phyloP scores from a whole-genome alignment of 2,113 vertebrate genomes.

The Numida meleagris region DNA sequence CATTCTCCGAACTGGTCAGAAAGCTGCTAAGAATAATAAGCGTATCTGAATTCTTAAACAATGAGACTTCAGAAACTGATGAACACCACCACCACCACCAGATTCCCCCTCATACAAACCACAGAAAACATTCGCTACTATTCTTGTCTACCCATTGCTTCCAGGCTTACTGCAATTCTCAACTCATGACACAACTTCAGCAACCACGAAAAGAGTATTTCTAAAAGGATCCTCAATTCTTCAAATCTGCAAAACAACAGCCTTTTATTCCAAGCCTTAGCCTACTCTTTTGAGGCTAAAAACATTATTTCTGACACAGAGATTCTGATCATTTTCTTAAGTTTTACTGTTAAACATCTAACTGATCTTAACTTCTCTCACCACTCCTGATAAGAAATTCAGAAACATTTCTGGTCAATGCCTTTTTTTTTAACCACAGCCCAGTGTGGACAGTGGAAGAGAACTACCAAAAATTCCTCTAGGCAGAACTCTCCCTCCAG shows the following conservation, averaged over 20 bases:
- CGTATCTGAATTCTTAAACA: neutral
- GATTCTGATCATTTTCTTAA: neutral
- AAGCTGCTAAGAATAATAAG: neutral
- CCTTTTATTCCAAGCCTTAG: neutral
- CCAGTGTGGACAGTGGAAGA: neutral
- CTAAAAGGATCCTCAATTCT: neutral
- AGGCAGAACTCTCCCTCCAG: neutral
- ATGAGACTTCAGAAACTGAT: neutral
- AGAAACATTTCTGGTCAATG: neutral
- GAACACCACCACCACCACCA: neutral
- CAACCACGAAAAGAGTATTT: neutral
- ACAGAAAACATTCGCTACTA: neutral
- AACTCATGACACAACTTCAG: neutral
- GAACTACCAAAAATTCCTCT: neutral
- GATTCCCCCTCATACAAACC: neutral
- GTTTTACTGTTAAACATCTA: neutral
- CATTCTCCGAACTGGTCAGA: neutral
- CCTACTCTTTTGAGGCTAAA: neutral
- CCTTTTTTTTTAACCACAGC: neutral
- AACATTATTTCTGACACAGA: rapidly evolving
- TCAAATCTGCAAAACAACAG: neutral
- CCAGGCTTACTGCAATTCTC: neutral
- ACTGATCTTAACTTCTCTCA: neutral
- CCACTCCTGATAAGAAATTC: neutral
- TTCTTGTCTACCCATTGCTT: neutral